Conservation (phyloP, 2,113 vertebrate genomes). For the Pollachius pollachius region DNA sequence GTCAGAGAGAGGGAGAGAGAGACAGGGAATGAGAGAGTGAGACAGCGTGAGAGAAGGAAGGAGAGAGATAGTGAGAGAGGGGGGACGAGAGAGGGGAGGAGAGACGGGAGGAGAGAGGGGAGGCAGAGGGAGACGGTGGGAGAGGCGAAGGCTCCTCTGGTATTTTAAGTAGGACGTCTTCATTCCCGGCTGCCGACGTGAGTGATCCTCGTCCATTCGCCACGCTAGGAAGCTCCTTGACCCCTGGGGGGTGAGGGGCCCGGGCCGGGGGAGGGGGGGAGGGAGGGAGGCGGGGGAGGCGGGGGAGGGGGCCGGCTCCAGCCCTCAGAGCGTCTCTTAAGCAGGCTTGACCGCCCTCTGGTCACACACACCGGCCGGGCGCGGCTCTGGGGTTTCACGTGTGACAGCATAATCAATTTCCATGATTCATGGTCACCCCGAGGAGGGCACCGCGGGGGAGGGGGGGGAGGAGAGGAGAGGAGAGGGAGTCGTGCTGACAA, state of each 20-base stretch:
- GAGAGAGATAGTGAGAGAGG: conserved; percentile 31
- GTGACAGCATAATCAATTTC: conserved; percentile 75
- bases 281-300: too few relatives aligned
- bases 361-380: conserved; percentile 68
- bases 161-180: conserved; percentile 66
- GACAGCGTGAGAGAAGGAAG: conserved; percentile 47
- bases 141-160: conserved; percentile 26
- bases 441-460: conserved; percentile 11
- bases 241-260: conserved; percentile 34
- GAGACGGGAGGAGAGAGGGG: not conserved
- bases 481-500: too few relatives aligned
- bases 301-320: too few relatives aligned
- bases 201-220: conserved; percentile 63
- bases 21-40: conserved; percentile 30
- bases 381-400: conserved; percentile 62
- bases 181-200: conserved; percentile 65
- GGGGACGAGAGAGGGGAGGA: conserved; percentile 30
- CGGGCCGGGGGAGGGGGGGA: too few relatives aligned
- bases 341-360: conserved; percentile 69
- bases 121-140: conserved; percentile 2
- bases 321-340: conserved; percentile 48
- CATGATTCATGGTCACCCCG: conserved; percentile 66
- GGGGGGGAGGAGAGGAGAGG: not conserved
- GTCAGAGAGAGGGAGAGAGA: conserved; percentile 41
- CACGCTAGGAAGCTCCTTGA: conserved; percentile 57